These are phyloP conservation scores for Troides oblongomaculatus DNA, from an alignment of 2,888 invertebrate genomes.

Conservation along the genomic window DNA sequence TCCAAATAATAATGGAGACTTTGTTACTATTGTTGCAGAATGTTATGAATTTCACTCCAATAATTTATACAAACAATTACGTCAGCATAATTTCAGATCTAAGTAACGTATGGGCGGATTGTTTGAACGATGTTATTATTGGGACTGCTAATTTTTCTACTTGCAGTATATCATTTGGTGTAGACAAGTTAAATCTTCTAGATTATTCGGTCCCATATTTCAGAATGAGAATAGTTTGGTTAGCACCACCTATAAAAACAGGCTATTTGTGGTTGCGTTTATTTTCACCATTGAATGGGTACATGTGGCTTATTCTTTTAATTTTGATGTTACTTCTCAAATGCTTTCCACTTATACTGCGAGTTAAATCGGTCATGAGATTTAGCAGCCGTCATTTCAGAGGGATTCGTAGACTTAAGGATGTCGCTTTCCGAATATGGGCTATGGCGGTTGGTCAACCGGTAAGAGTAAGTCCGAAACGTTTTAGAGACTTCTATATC, in stretches of 20 bases:
- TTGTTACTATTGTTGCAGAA: slow-evolving; percentile 51
- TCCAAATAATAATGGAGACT: slow-evolving; percentile 55
- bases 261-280: slow-evolving; percentile 59
- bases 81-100: slow-evolving; percentile 58
- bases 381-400: slow-evolving; percentile 52
- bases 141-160: slow-evolving; percentile 60
- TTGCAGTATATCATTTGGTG: slow-evolving; percentile 55
- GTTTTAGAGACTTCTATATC: slow-evolving; percentile 64
- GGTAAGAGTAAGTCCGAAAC: slow-evolving; percentile 49
- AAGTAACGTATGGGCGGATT: slow-evolving; percentile 60
- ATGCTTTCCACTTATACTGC: slow-evolving; percentile 50
- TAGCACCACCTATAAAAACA: slow-evolving; percentile 55
- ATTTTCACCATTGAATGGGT: slow-evolving; percentile 58
- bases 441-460: slow-evolving; percentile 61
- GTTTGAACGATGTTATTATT: slow-evolving; percentile 56
- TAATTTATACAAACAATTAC: slow-evolving; percentile 53
- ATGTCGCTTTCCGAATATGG: slow-evolving; percentile 56
- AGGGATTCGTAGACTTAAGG: slow-evolving; percentile 48
- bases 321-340: slow-evolving; percentile 51
- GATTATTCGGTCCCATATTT: slow-evolving; percentile 61
- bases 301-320: slow-evolving; percentile 57
- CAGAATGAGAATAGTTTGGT: slow-evolving; percentile 57
- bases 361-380: slow-evolving; percentile 44
- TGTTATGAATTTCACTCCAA: slow-evolving; percentile 60
- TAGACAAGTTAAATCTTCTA: slow-evolving; percentile 51